Conservation (phyloP, 2,113 vertebrate species). For the Buteo buteo region DNA sequence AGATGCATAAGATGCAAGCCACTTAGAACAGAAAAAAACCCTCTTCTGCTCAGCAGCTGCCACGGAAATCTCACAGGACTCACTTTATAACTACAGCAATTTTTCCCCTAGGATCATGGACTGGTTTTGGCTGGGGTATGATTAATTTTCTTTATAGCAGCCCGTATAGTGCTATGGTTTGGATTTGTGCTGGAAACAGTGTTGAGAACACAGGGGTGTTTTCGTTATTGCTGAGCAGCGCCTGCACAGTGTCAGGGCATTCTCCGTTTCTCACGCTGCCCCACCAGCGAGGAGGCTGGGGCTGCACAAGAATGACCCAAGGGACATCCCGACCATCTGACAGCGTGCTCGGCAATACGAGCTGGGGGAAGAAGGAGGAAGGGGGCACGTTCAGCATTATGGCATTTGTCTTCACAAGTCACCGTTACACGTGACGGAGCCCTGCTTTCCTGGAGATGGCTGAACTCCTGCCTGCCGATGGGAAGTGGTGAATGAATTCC, state of each 20-base stretch:
- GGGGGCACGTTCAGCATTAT: rapidly evolving
- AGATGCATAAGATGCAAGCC: background rate
- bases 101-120: background rate
- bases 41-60: background rate
- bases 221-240: background rate
- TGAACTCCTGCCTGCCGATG: background rate
- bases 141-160: background rate
- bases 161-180: background rate
- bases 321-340: background rate
- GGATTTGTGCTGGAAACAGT: background rate
- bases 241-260: background rate
- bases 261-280: background rate
- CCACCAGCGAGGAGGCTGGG: background rate
- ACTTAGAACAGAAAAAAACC: background rate
- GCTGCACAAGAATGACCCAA: background rate
- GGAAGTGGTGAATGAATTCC: background rate
- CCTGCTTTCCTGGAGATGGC: background rate
- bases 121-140: background rate
- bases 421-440: rapidly evolving
- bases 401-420: background rate
- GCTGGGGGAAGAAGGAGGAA: background rate
- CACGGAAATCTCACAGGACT: background rate
- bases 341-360: rapidly evolving
- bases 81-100: background rate
- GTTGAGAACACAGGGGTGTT: background rate